Evolutionary conservation across 2,113 vertebrate genomes (phyloP), one percentile per base, ranked within the genome.

Genomic region (Bos javanicus): DNA sequence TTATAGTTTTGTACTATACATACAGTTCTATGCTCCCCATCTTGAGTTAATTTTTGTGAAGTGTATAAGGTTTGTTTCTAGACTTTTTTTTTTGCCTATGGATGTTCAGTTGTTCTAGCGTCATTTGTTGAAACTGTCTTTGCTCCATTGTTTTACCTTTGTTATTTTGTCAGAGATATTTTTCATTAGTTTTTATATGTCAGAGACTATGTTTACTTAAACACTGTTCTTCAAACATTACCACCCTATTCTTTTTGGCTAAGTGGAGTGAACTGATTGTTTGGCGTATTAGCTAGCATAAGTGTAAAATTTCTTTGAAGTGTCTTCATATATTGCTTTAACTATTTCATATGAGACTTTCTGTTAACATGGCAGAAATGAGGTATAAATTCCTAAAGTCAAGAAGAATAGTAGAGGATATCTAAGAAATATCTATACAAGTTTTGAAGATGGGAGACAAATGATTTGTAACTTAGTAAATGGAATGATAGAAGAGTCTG

Each of bases 31-130:
- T 71, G 36, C 67, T 83, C 50, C 62, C 30, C 28, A 71, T 36
- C 48, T 90, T 57, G 59, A 94, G 12, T 89, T 94, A 82, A 82
- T 89, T 94, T 89, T 94, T 82, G 46, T 94, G 19, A 81, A 17
- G 46, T 15, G 3, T 52, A 5, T 94, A 89, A 83, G 5, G 13
- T 90, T 94, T 90, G 33, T 50, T 8, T 74, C 52, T 59, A 83
- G 33, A 74, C 57, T 74, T 74, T 59, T 56, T 86, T 36, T 88
- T 52, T 62, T 74, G 17, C 23, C 39, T 39, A 11, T 52, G 33
- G 46, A 60, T 39, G 4, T 84, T n/a, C 43, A 81, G 0, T 52
- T 81, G 2, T 81, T 91, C 15, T 11, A 91, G 46, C 4, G 48
- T n/a, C 23, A 50, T 81, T 60, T 91, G 30, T 81, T 81, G 56